Percentiles rank a stretch among this genome's conserved stretches.
Evolutionary conservation across 2,113 vertebrate genomes (phyloP).

Genomic region (Herpetotheres cachinnans): DNA sequence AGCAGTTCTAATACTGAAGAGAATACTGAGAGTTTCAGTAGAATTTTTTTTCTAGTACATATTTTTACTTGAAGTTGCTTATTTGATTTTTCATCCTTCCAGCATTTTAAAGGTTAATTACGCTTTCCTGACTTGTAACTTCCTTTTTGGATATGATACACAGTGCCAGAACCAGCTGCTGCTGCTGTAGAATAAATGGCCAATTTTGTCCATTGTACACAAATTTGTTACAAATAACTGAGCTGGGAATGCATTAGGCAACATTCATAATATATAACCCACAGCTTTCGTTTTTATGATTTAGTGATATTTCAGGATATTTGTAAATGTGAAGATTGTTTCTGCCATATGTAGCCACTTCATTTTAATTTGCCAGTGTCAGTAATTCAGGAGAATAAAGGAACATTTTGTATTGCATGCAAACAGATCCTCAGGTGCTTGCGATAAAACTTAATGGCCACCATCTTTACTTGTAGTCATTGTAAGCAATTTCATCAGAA

Average conservation of each 20-base stretch:
- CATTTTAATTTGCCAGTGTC: conserved; percentile 90
- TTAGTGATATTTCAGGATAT: conserved; percentile 86
- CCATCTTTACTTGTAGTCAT: conserved; percentile 83
- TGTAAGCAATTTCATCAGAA: conserved; percentile 86
- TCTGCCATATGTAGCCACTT: conserved; percentile 87
- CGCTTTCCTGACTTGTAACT: conserved; percentile 60
- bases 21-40: neutral
- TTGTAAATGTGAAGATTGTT: conserved; percentile 83
- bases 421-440: conserved; percentile 84
- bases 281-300: conserved; percentile 81
- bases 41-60: neutral
- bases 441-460: conserved; percentile 84
- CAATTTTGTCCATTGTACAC: conserved; percentile 80
- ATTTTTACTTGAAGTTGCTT: conserved; percentile 11
- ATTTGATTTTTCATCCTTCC: conserved; percentile 48
- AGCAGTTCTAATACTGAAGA: neutral
- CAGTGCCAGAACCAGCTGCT: conserved; percentile 77
- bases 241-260: conserved; percentile 77
- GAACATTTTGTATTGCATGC: conserved; percentile 76
- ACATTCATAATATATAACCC: conserved; percentile 83
- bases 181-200: conserved; percentile 81
- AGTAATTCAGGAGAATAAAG: conserved; percentile 82
- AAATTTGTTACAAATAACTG: conserved; percentile 83
- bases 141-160: conserved; percentile 68
- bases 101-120: conserved; percentile 77